A percentile compares a stretch with the other conserved stretches of the same genome.
phyloP scores from a whole-genome alignment of 2,797 vertebrate genomes.

The Poeciliopsis infans region DNA sequence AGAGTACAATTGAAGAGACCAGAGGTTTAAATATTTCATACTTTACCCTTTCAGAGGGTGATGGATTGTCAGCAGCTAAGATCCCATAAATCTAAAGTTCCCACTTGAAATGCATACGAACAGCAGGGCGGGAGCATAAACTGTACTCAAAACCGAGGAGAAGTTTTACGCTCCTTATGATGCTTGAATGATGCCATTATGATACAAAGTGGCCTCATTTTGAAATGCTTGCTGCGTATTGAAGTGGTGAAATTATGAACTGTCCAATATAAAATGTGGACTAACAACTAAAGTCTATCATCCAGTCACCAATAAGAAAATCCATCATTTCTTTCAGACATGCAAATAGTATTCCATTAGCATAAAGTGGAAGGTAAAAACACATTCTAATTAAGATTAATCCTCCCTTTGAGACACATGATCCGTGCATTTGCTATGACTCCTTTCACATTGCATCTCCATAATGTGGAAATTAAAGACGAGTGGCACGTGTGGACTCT shows the following conservation, averaged over 20 bases:
- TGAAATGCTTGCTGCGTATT: background rate
- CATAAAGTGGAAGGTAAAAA: background rate
- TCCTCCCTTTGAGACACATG: background rate
- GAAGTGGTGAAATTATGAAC: background rate
- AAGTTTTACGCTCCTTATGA: background rate
- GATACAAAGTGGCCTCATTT: background rate
- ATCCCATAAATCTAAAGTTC: constrained; percentile 26
- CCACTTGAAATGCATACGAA: background rate
- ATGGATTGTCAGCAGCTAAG: constrained; percentile 39
- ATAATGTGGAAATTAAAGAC: constrained; percentile 18
- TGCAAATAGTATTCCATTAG: background rate
- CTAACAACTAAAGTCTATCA: background rate
- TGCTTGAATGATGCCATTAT: too few relatives aligned
- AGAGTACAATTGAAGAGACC: constrained; percentile 20
- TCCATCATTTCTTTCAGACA: background rate
- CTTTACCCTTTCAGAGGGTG: constrained; percentile 22
- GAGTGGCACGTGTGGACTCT: constrained; percentile 13
- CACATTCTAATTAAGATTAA: background rate
- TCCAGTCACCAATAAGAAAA: background rate
- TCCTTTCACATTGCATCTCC: constrained; percentile 3
- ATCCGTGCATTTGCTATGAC: constrained; percentile 20
- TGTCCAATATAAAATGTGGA: background rate
- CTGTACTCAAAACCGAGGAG: background rate
- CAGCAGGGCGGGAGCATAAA: background rate
- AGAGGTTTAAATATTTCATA: constrained; percentile 59